A percentile compares a stretch with the other conserved stretches of the same genome.
Conservation (phyloP, 2,113 vertebrate species). For the Barnardius zonarius region DNA sequence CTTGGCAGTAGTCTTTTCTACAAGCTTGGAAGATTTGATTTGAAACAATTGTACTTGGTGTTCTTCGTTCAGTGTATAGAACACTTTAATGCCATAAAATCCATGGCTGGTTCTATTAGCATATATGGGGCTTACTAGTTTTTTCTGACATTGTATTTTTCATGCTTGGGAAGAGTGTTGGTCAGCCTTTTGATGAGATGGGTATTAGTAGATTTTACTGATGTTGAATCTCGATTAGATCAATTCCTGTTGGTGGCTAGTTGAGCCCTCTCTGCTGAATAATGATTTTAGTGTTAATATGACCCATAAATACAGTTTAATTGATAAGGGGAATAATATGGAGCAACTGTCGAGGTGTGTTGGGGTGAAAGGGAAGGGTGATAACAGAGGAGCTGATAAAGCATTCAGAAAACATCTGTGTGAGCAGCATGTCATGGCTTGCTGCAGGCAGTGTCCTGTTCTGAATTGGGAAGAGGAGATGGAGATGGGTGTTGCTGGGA, state of each 20-base stretch:
- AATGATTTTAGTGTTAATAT: neutral
- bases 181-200: neutral
- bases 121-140: rapidly evolving
- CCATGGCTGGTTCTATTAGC: neutral
- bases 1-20: neutral
- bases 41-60: neutral
- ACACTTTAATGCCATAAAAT: neutral
- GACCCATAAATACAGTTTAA: neutral
- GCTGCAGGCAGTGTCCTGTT: neutral
- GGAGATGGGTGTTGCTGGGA: neutral
- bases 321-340: rapidly evolving
- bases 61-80: neutral
- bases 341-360: neutral
- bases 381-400: neutral
- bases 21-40: neutral
- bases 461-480: neutral
- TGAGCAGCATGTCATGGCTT: neutral
- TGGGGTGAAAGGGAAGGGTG: neutral
- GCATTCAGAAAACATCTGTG: neutral
- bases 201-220: neutral
- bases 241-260: neutral
- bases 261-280: neutral
- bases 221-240: neutral
- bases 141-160: neutral
- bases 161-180: neutral